These are phyloP conservation scores for Hirtodrosophila cameraria DNA, from an alignment of 2,888 invertebrate genomes.

Conservation along the genomic window DNA sequence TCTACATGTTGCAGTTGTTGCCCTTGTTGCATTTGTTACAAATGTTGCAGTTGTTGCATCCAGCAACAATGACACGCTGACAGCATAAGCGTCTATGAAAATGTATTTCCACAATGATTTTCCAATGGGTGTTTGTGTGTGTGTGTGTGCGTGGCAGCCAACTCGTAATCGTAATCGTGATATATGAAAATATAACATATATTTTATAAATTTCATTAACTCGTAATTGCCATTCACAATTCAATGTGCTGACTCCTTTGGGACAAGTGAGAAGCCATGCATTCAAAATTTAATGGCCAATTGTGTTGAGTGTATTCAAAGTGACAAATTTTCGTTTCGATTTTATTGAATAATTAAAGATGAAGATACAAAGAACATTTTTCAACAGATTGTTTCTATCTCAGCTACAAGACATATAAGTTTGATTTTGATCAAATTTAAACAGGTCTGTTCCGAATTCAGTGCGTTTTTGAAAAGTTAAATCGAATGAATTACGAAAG, in stretches of 20 bases:
- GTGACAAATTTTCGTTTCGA: not conserved
- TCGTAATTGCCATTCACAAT: conserved; percentile 29
- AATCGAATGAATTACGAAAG: no score
- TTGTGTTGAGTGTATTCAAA: conserved; percentile 47
- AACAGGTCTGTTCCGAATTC: no score
- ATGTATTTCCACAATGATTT: conserved; percentile 64
- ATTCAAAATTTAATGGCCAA: conserved; percentile 38
- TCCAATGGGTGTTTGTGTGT: no score
- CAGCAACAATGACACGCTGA: conserved; percentile 63
- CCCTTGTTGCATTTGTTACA: conserved; percentile 28
- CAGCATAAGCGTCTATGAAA: conserved; percentile 69
- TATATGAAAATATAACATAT: conserved; percentile 26
- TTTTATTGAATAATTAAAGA: conserved; percentile 3
- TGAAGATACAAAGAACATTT: not conserved
- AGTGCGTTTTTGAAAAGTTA: no score
- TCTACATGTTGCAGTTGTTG: conserved; percentile 48
- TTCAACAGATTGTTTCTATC: no score
- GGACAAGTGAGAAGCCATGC: conserved; percentile 6
- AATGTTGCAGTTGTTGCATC: conserved; percentile 48
- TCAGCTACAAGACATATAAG: no score
- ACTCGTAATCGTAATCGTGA: conserved; percentile 9
- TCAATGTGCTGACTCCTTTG: conserved; percentile 4
- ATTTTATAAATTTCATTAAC: conserved; percentile 54
- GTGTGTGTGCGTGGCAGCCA: conserved; percentile 20
- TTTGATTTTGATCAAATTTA: no score